Evolutionary conservation across 2,888 invertebrate species (phyloP), one percentile per base, ranked within the genome.

Genomic region (Nemotelus pantherinus): DNA sequence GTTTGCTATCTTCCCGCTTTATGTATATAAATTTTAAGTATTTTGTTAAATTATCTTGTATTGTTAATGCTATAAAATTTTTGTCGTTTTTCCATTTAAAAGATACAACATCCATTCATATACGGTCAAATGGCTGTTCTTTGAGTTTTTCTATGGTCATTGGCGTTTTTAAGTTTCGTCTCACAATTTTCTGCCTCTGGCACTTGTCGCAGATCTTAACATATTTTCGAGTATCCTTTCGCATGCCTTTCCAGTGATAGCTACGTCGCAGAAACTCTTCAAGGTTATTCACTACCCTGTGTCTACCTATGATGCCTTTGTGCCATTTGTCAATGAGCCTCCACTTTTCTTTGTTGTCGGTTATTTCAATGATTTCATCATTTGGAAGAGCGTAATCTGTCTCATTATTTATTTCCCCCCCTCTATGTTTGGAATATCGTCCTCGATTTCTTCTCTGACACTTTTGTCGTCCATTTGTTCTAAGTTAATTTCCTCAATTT

Each of bases 11-110:
- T n/a, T 58, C 25, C 25, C 58, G n/a, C 58, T 58, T 25, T 5
- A 5, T 45, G 1, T 3, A 9, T 7, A 47, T 65, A n/a, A 45
- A 65, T 45, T 65, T 65, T 2, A 65, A 3, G 10, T 44, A 65
- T 45, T 65, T 65, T 3, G 44, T 65, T 2, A 3, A 44, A 45
- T 65, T 65, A 47, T 65, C 65, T 65, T 65, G 65, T 25, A 25
- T 25, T 25, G 25, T 25, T 25, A 25, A 25, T 25, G 9, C n/a
- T 58, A 0, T n/a, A 5, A 45, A 10, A 10, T n/a, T 25, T 58
- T 25, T 58, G 4, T 58, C 58, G 2, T 6, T 25, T 58, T 58
- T 58, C 58, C 4, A 58, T n/a, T 58, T 58, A 4, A 58, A 58
- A 10, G 7, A n/a, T 6, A 58, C 58, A 58, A 58, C n/a, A 58